A percentile compares a stretch with the other conserved stretches of the same genome.
Conservation (phyloP, 2,797 vertebrate species). For the Sebastes hopkinsi region DNA sequence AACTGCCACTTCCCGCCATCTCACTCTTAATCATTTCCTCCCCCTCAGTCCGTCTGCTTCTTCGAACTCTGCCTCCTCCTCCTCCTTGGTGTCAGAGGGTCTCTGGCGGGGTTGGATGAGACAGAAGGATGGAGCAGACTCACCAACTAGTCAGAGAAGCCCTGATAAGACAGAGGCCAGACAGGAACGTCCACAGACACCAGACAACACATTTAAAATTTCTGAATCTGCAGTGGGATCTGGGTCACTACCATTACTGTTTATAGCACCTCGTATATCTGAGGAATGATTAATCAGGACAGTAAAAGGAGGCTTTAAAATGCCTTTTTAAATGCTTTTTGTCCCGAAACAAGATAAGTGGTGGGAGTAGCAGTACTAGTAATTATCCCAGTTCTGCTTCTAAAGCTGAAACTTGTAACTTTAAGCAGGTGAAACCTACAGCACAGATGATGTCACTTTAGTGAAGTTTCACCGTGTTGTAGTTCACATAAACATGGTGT, state of each 20-base stretch:
- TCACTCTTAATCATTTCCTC: slow-evolving; percentile 65
- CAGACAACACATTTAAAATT: slow-evolving; percentile 5
- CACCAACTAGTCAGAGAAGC: slow-evolving; percentile 37
- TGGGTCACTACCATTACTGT: slow-evolving; percentile 1
- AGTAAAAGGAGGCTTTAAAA: neutral
- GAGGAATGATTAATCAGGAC: slow-evolving; percentile 3
- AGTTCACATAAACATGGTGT: neutral
- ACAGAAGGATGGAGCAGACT: slow-evolving; percentile 43
- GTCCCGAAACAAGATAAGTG: neutral
- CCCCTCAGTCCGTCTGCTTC: slow-evolving; percentile 35
- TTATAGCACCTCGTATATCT: slow-evolving; percentile 29
- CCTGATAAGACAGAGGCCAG: slow-evolving; percentile 64
- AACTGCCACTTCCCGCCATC: slow-evolving; percentile 66
- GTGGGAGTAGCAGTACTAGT: neutral
- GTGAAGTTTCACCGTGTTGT: neutral
- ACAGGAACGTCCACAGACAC: slow-evolving; percentile 52
- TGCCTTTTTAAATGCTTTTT: neutral
- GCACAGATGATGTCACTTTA: neutral
- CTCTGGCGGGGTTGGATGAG: slow-evolving; percentile 43
- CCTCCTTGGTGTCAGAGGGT: slow-evolving; percentile 43
- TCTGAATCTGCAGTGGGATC: slow-evolving; percentile 17
- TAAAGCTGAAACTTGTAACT: neutral
- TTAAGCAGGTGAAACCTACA: neutral
- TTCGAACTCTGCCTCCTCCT: slow-evolving; percentile 10
- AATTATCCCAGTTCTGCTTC: neutral